Evolutionary conservation across 1,140 invertebrate genomes (phyloP).

Genomic region (Calliphora vicina): DNA sequence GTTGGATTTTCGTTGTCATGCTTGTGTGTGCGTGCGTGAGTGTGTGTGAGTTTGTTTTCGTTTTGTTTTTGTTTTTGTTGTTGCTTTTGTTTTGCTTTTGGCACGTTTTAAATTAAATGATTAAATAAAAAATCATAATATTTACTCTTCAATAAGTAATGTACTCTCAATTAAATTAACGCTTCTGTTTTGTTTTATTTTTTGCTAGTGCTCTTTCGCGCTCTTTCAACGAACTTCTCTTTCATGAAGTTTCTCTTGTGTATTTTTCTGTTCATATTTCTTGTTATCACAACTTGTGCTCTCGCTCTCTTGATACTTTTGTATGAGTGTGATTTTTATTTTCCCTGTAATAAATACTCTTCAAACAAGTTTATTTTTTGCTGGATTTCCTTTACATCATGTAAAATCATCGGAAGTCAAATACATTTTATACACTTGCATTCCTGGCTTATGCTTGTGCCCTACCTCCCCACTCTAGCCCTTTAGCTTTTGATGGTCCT

Average conservation of each 20-base stretch:
- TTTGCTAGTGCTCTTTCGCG: background rate
- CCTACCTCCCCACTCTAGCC: background rate
- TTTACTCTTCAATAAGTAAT: slow-evolving; percentile 14
- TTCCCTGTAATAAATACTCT: background rate
- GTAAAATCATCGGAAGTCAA: slow-evolving; percentile 16
- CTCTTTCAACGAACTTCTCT: background rate
- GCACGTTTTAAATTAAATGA: slow-evolving; percentile 10
- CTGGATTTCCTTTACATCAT: slow-evolving; percentile 13
- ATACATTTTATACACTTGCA: slow-evolving; percentile 9
- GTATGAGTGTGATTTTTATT: background rate
- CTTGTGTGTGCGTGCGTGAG: background rate
- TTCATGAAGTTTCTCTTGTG: background rate
- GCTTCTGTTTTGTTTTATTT: background rate
- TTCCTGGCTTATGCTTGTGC: background rate
- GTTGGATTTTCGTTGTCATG: background rate
- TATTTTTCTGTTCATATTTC: no score
- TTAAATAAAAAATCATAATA: slow-evolving; percentile 17
- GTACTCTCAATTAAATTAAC: slow-evolving; percentile 10
- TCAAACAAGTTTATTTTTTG: background rate
- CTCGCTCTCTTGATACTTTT: background rate
- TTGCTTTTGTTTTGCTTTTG: background rate
- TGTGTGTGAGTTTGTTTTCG: background rate
- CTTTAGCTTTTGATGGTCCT: background rate
- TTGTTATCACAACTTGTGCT: background rate
- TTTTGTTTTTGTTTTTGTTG: background rate